A percentile compares a stretch with the other conserved stretches of the same genome.
Evolutionary conservation across 1,140 invertebrate genomes (phyloP).

Genomic region (Atopsyche davidsoni): DNA sequence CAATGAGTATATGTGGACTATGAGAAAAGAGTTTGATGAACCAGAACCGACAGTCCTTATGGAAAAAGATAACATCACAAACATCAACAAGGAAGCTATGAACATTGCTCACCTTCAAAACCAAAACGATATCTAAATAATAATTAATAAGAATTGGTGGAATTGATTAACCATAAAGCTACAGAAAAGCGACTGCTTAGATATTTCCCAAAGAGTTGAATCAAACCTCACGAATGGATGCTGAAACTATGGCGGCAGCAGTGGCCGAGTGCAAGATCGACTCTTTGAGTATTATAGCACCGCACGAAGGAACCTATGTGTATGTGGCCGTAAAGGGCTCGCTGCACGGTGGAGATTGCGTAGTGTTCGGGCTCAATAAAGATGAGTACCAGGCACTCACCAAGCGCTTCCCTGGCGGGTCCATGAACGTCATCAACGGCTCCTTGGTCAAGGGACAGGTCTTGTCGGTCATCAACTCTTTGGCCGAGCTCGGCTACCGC

Average conservation of each 20-base stretch:
- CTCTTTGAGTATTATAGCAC: slow-evolving; percentile 5
- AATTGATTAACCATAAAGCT: too few species aligned
- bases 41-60: slow-evolving; percentile 62
- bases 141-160: too few species aligned
- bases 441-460: slow-evolving; percentile 59
- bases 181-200: background rate
- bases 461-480: slow-evolving; percentile 61
- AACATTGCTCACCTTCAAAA: slow-evolving; percentile 40
- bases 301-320: slow-evolving; percentile 48
- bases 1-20: slow-evolving; percentile 88
- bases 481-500: slow-evolving; percentile 69
- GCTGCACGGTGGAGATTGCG: slow-evolving; percentile 62
- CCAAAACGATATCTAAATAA: slow-evolving; percentile 44
- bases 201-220: background rate
- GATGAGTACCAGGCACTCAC: slow-evolving; percentile 61
- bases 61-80: slow-evolving; percentile 54
- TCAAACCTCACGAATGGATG: background rate
- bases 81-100: slow-evolving; percentile 53
- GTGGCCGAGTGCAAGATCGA: slow-evolving; percentile 7
- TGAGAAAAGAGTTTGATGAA: slow-evolving; percentile 80
- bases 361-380: slow-evolving; percentile 64
- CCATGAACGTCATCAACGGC: slow-evolving; percentile 57
- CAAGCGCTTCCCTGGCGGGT: slow-evolving; percentile 59
- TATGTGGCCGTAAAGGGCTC: slow-evolving; percentile 75
- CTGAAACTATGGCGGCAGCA: background rate